Evolutionary conservation across 1,140 invertebrate species (phyloP).

Genomic region (Brachionus koreanus): DNA sequence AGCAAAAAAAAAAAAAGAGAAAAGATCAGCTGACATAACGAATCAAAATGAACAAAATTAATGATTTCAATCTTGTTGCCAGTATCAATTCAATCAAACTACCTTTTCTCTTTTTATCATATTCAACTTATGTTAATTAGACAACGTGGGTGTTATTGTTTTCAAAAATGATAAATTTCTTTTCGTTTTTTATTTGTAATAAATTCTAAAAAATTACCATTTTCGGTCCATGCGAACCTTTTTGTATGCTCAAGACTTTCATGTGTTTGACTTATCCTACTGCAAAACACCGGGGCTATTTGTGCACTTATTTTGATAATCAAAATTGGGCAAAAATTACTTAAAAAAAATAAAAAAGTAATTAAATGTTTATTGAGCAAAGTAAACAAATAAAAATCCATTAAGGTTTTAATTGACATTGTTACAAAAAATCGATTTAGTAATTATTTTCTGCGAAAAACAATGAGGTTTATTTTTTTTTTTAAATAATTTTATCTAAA

Average conservation of each 20-base stretch:
- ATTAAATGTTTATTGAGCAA: background rate
- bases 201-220: background rate
- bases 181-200: background rate
- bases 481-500: background rate
- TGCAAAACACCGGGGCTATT: background rate
- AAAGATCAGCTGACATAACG: background rate
- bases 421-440: background rate
- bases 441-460: background rate
- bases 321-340: too few species aligned
- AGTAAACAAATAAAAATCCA: background rate
- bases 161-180: background rate
- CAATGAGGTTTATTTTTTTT: background rate
- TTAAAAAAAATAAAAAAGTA: background rate
- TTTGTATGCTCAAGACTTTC: background rate
- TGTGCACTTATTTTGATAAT: background rate
- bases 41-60: slow-evolving; percentile 10
- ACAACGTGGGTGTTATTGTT: background rate
- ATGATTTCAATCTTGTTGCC: background rate
- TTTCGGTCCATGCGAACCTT: background rate
- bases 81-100: background rate
- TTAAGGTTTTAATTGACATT: background rate
- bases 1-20: background rate
- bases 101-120: background rate
- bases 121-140: background rate
- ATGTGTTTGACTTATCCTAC: background rate